phyloP scores from a whole-genome alignment of 2,888 invertebrate genomes.

The Volucella bombylans region DNA sequence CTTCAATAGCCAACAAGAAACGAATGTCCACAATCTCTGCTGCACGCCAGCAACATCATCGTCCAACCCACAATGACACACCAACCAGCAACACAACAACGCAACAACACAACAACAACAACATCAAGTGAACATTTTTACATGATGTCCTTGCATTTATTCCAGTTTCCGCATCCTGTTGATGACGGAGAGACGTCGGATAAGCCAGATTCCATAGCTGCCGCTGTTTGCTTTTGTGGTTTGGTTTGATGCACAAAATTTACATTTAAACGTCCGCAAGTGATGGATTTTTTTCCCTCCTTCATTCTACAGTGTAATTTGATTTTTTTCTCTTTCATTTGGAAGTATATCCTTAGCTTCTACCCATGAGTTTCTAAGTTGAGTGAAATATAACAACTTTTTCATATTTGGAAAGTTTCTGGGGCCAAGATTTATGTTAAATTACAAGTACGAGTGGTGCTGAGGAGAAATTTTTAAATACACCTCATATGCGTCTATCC shows the following conservation, averaged over 20 bases:
- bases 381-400: conserved; percentile 48
- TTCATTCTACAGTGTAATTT: conserved; percentile 51
- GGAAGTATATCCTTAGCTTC: neutral
- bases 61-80: too few species aligned
- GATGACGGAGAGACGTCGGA: conserved; percentile 43
- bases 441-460: conserved; percentile 28
- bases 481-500: neutral
- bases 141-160: conserved; percentile 61
- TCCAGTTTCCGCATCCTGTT: conserved; percentile 42
- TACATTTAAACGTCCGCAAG: conserved; percentile 68
- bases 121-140: conserved; percentile 53
- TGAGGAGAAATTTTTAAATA: conserved; percentile 63
- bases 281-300: conserved; percentile 54
- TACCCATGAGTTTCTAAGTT: conserved; percentile 2
- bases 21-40: conserved; percentile 42
- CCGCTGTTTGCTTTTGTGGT: conserved; percentile 23
- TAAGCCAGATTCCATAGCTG: conserved; percentile 22
- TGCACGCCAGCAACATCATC: conserved; percentile 16
- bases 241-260: conserved; percentile 44
- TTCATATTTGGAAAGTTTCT: conserved; percentile 54
- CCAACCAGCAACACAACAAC: too few species aligned
- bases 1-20: conserved; percentile 4
- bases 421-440: conserved; percentile 66
- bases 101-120: neutral
- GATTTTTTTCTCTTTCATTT: conserved; percentile 11